phyloP scores from a whole-genome alignment of 2,113 vertebrate genomes.

The Carollia perspicillata region DNA sequence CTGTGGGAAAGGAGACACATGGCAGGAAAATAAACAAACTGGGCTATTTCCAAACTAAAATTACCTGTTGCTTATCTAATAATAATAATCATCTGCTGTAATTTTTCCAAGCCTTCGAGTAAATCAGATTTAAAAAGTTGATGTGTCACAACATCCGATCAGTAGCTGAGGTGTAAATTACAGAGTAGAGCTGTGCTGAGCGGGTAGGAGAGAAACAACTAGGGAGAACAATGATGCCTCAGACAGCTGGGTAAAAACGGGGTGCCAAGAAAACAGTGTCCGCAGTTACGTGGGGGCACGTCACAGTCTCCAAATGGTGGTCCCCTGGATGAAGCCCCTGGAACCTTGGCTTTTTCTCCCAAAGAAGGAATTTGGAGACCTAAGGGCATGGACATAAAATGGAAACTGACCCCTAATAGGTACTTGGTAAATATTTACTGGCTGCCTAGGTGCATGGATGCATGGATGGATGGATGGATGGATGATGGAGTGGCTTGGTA shows the following conservation, averaged over 20 bases:
- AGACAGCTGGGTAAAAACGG: background rate
- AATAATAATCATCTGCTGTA: slow-evolving; percentile 51
- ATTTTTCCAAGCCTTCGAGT: slow-evolving; percentile 55
- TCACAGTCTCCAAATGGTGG: background rate
- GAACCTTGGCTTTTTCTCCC: background rate
- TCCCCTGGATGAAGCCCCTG: background rate
- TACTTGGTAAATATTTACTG: background rate
- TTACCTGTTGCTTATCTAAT: slow-evolving; percentile 36
- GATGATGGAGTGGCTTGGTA: background rate
- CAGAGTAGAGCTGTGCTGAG: slow-evolving; percentile 23
- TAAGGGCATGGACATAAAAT: background rate
- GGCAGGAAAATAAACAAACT: slow-evolving; percentile 62
- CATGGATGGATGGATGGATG: background rate
- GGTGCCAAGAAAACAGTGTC: background rate
- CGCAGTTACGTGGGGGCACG: fast-evolving
- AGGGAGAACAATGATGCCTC: background rate
- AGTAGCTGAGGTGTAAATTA: slow-evolving; percentile 41
- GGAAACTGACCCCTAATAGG: background rate
- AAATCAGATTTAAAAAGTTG: slow-evolving; percentile 49
- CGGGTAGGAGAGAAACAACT: background rate
- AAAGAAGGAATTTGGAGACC: background rate
- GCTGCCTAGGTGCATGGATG: background rate
- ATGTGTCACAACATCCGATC: slow-evolving; percentile 48
- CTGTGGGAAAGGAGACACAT: slow-evolving; percentile 31
- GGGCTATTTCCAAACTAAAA: slow-evolving; percentile 53